Evolutionary conservation across 37 sponge, comb jelly and placozoan species (phyloP).

Genomic region (Sycon ciliatum): DNA sequence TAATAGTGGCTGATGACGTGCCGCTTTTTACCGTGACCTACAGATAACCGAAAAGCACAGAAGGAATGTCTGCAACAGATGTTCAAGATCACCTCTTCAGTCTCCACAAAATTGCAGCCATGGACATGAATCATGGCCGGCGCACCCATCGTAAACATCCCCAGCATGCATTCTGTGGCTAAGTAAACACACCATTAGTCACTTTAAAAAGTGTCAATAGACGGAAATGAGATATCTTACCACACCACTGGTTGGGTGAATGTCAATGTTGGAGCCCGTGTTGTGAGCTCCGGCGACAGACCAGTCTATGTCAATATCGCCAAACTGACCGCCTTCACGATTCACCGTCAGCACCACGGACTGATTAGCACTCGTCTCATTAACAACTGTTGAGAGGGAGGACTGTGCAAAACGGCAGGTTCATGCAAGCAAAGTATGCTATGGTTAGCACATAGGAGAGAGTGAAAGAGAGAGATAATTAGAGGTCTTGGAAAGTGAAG

Average conservation of each 20-base stretch:
- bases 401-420: slow-evolving; percentile 6
- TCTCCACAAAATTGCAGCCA: no score
- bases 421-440: not conserved
- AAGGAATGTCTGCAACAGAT: not conserved
- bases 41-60: not conserved
- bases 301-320: slow-evolving; percentile 52
- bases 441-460: not conserved
- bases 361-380: not conserved
- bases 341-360: slow-evolving; percentile 39
- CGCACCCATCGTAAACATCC: no score
- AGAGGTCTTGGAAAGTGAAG: no score
- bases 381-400: slow-evolving; percentile 36
- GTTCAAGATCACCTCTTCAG: no score
- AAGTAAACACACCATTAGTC: no score
- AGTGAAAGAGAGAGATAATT: no score
- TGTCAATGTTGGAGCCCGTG: no score
- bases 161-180: no score
- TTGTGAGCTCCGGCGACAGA: slow-evolving; percentile 32
- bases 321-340: slow-evolving; percentile 50
- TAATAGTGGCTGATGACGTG: slow-evolving; percentile 26
- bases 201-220: no score
- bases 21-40: slow-evolving; percentile 45
- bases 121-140: no score
- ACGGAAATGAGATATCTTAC: no score
- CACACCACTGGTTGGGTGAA: no score